Evolutionary conservation across 2,888 invertebrate genomes (phyloP).

Genomic region (Criorhina ranunculi): DNA sequence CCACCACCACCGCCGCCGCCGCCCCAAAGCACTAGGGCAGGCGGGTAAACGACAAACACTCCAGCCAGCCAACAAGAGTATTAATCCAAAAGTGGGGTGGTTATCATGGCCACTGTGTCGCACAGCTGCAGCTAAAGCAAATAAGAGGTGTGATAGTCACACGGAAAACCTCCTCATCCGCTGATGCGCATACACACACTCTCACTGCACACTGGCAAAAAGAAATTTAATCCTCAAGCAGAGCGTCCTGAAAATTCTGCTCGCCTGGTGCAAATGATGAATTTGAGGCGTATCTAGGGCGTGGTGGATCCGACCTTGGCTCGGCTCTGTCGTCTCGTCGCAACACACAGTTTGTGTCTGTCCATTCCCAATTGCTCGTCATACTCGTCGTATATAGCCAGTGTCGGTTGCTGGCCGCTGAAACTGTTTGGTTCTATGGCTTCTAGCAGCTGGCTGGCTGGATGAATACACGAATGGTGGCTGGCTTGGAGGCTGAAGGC

Average conservation of each 20-base stretch:
- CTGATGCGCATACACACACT: constrained; percentile 64
- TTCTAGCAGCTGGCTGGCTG: constrained; percentile 70
- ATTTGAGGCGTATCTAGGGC: constrained; percentile 85
- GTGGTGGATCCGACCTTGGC: constrained; percentile 84
- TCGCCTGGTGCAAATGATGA: constrained; percentile 83
- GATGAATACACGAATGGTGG: constrained; percentile 54
- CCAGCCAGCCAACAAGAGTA: constrained; percentile 48
- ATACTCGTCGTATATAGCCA: constrained; percentile 9
- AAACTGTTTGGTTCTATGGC: constrained; percentile 27
- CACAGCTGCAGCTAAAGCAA: constrained; percentile 61
- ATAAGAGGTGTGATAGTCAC: constrained; percentile 77
- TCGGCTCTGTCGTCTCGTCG: constrained; percentile 67
- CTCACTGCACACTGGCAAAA: constrained; percentile 35
- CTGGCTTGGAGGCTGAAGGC: constrained; percentile 41
- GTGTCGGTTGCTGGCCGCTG: constrained; percentile 38
- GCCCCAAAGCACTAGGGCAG: constrained; percentile 4
- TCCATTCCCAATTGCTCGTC: constrained; percentile 67
- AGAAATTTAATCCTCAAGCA: constrained; percentile 60
- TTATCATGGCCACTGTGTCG: constrained; percentile 53
- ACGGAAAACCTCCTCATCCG: constrained; percentile 74
- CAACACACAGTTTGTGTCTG: constrained; percentile 53
- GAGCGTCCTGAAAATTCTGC: constrained; percentile 78
- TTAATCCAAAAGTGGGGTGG: constrained; percentile 68
- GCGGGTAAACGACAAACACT: constrained; percentile 15
- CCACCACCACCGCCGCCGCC: constrained; percentile 14